Evolutionary conservation across 2,888 invertebrate genomes (phyloP).

Genomic region (Drosophila anomalipes): DNA sequence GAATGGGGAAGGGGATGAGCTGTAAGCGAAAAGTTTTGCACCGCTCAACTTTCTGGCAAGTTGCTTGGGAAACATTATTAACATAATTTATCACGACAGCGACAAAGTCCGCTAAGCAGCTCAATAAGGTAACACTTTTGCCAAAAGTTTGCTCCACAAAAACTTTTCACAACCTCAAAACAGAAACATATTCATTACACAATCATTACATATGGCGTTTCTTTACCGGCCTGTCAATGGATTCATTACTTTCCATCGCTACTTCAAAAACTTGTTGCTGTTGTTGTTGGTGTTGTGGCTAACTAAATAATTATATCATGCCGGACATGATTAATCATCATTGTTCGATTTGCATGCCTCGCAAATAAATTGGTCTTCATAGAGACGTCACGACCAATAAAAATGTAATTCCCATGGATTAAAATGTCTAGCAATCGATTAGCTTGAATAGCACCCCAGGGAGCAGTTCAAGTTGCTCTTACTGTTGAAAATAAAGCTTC

Average conservation of each 20-base stretch:
- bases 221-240: constrained; percentile 49
- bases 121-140: constrained; percentile 80
- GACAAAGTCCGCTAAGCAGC: constrained; percentile 63
- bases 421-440: constrained; percentile 49
- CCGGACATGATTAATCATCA: constrained; percentile 70
- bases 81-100: constrained; percentile 80
- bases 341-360: constrained; percentile 50
- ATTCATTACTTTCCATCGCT: constrained; percentile 36
- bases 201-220: constrained; percentile 51
- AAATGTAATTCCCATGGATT: constrained; percentile 43
- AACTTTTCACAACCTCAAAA: constrained; percentile 22
- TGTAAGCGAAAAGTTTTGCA: constrained; percentile 48
- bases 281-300: background rate
- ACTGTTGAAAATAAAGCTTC: background rate
- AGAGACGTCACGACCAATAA: background rate
- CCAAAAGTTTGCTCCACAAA: constrained; percentile 37
- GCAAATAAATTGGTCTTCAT: constrained; percentile 55
- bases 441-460: constrained; percentile 54
- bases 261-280: constrained; percentile 32
- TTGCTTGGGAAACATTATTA: constrained; percentile 71
- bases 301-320: constrained; percentile 71
- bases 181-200: constrained; percentile 74
- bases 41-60: constrained; percentile 64
- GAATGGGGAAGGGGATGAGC: constrained; percentile 62
- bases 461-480: constrained; percentile 51